Conservation (phyloP, 2,797 vertebrate species). For the Erithacus rubecula region DNA sequence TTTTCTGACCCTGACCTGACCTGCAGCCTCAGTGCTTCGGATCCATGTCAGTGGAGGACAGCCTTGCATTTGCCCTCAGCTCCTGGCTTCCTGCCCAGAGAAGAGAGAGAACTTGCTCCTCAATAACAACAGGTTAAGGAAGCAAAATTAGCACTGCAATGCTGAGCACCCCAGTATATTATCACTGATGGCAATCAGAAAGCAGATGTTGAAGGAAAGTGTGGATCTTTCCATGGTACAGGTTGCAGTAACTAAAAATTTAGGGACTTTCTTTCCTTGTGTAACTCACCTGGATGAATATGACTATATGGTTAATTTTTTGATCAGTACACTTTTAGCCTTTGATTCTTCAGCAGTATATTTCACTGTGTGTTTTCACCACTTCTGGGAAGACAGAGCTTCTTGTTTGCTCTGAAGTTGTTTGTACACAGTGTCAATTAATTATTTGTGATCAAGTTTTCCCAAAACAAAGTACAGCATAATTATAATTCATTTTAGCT, state of each 20-base stretch:
- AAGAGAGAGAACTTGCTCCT: background rate
- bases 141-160: background rate
- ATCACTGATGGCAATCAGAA: background rate
- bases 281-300: background rate
- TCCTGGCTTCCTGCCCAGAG: background rate
- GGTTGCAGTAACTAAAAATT: background rate
- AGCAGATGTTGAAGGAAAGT: background rate
- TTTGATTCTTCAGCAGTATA: background rate
- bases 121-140: background rate
- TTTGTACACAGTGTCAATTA: background rate
- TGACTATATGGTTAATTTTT: background rate
- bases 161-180: background rate
- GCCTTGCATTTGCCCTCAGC: no score
- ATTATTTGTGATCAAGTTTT: background rate
- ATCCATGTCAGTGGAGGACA: background rate
- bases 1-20: background rate
- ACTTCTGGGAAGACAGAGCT: background rate
- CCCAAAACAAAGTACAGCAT: background rate
- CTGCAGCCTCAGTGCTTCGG: background rate
- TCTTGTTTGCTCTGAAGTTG: background rate
- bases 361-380: background rate
- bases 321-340: background rate
- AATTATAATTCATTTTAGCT: background rate
- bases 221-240: background rate
- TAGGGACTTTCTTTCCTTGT: background rate